Conservation (phyloP, 2,888 invertebrate genomes). For the Eupithecia subumbrata region DNA sequence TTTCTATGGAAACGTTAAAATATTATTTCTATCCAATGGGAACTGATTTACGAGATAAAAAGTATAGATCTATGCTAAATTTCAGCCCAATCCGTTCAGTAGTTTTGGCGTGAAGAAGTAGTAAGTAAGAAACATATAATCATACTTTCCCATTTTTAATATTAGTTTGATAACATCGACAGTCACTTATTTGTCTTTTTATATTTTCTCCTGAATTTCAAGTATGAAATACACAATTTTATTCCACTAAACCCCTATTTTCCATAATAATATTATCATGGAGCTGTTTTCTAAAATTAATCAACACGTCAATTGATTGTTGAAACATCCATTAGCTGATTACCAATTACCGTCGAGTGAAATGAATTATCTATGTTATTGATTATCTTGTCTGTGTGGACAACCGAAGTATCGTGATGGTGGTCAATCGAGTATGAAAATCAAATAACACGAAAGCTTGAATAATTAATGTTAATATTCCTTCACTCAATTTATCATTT, state of each 20-base stretch:
- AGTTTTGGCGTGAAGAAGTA: no score
- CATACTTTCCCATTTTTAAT: no score
- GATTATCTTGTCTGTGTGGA: background rate
- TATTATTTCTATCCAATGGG: no score
- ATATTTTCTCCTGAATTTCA: background rate
- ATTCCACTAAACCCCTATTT: background rate
- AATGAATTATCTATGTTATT: conserved; percentile 12
- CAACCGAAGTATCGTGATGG: background rate
- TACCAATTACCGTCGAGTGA: conserved; percentile 7
- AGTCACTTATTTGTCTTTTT: background rate
- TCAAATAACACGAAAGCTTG: background rate
- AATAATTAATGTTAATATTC: background rate
- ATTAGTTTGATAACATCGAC: background rate
- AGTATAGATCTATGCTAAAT: no score
- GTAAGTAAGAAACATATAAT: no score
- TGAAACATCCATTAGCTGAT: conserved; percentile 6
- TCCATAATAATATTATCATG: background rate
- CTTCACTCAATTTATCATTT: background rate
- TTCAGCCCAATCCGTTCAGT: no score
- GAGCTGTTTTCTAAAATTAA: background rate
- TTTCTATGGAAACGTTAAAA: no score
- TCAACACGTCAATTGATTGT: conserved; percentile 7
- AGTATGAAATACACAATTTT: no score
- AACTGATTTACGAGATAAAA: no score
- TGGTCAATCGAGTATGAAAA: background rate